Percentiles rank a stretch among this genome's conserved stretches.
Evolutionary conservation across 2,113 vertebrate species (phyloP).

Genomic region (Alces alces): DNA sequence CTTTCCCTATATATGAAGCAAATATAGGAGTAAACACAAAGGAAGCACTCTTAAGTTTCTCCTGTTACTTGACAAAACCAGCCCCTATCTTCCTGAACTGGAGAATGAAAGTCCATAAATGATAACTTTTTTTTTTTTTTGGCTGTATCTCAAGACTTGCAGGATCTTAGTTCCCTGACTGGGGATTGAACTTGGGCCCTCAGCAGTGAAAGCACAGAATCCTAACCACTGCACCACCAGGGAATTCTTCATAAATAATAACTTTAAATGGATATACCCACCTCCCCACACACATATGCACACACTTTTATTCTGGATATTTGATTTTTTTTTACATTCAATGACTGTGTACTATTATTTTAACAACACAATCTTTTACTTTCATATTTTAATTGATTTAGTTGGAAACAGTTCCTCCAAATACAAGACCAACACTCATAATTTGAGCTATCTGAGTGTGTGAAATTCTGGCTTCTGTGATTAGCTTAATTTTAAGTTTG

Average conservation of each 20-base stretch:
- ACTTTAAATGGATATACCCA: not conserved
- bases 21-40: not conserved
- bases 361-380: not conserved
- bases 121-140: not conserved
- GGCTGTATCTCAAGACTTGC: rapidly evolving
- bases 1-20: not conserved
- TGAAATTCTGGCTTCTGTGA: not conserved
- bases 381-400: not conserved
- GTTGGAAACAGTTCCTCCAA: not conserved
- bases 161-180: not conserved
- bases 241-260: not conserved
- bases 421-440: not conserved
- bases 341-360: not conserved
- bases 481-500: constrained; percentile 35
- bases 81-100: not conserved
- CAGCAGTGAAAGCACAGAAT: not conserved
- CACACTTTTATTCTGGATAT: not conserved
- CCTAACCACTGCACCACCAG: not conserved
- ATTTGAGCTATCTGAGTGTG: not conserved
- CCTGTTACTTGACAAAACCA: not conserved
- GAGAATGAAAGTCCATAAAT: not conserved
- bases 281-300: not conserved
- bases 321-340: not conserved
- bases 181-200: not conserved
- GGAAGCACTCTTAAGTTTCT: not conserved